A percentile compares a stretch with the other conserved stretches of the same genome.
These are phyloP conservation scores for Thysanoteuthis rhombus DNA, from an alignment of 2,888 invertebrate genomes.

Conservation along the genomic window DNA sequence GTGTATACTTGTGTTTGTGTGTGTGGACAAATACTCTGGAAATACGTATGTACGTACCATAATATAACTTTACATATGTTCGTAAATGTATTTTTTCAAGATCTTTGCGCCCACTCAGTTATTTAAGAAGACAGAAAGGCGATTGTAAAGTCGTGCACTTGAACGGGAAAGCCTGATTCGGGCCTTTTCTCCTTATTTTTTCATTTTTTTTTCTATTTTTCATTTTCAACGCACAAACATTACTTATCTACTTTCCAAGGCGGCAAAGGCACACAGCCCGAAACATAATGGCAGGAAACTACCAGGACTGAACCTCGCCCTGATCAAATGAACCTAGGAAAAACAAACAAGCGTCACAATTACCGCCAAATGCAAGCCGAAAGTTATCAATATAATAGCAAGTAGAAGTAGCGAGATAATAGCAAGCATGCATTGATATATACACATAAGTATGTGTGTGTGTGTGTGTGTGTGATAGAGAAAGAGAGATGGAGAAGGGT, in stretches of 20 bases:
- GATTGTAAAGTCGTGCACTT: background rate
- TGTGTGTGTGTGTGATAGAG: no score
- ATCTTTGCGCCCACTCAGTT: background rate
- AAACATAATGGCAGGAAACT: background rate
- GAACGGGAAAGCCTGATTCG: background rate
- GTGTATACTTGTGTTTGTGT: no score
- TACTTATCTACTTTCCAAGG: background rate
- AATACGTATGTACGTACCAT: no score
- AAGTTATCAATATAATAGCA: background rate
- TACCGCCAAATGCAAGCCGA: conserved; percentile 12
- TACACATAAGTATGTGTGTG: no score
- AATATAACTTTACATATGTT: no score
- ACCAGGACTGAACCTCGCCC: background rate
- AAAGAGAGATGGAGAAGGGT: no score
- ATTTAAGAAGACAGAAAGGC: background rate
- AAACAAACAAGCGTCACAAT: background rate
- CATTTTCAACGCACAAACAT: background rate
- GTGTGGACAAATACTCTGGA: no score
- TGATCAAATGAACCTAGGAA: background rate
- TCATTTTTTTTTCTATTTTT: background rate
- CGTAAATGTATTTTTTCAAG: background rate
- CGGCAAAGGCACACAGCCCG: background rate
- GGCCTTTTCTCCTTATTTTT: background rate
- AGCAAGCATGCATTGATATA: background rate
- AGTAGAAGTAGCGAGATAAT: background rate